Base-by-base conservation (phyloP, 2,888 invertebrate genomes). In the Drosophila ustulata region DNA sequence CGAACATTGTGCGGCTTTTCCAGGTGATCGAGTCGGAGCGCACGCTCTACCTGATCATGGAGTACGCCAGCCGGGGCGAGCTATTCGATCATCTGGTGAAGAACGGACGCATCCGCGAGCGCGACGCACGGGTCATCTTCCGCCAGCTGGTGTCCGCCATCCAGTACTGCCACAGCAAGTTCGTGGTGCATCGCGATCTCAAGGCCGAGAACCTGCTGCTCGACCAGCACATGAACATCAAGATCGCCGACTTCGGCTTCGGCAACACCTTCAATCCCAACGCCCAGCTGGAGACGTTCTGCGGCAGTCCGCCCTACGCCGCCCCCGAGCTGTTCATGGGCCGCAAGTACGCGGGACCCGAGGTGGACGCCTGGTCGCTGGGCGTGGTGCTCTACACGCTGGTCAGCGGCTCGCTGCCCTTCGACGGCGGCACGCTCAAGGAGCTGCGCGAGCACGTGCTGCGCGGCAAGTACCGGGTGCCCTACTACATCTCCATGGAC, bases 401-500 rank as follows among this genome's bases (percentile, higher is more conserved):
- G 92, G 99, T 99, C 91, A 99, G 99, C 89, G 99, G 99, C 80
- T 98, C 98, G 91, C 94, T 99, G 93, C 99, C 99, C 78, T 99
- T 99, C 93, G 99, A 99, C 94, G 99, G 99, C 71, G 98, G 99
- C 92, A 99, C 99, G 90, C 94, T 99, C 81, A 95, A 98, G 93
- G 99, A 99, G 92, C 94, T 99, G 69, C 93, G 99, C 84, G 99
- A 99, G 93, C 94, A 99, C 76, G 99, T 99, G 82, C 95, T 99
- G 81, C 94, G 99, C 78, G 99, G 99, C 83, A 99, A 99, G 93
- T 99, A 99, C 93, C 94, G 94, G 92, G 99, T 99, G 93, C 99
- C 99, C 72, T 99, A 99, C 95, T 99, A 99, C 94, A 99, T 99
- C 98, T 99, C 99, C 80, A 99, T 99, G 86, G 99, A 99, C 94